These are phyloP conservation scores for Atta cephalotes DNA, from an alignment of 1,140 invertebrate species.

Conservation along the genomic window DNA sequence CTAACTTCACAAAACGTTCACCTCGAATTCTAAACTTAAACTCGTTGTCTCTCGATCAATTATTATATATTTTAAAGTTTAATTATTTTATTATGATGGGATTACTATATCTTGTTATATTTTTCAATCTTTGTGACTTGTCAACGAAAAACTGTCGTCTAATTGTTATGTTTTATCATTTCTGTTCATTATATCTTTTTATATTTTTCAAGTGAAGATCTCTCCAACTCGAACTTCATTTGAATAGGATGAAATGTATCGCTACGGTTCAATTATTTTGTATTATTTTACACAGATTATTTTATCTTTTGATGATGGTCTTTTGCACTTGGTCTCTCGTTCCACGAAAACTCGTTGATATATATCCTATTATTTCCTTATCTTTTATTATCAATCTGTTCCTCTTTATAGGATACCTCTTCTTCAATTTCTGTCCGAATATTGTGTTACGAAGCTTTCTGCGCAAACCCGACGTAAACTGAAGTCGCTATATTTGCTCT, in stretches of 20 bases:
- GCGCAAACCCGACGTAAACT: not conserved
- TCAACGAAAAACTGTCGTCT: not conserved
- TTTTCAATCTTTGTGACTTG: not conserved
- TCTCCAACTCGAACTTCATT: not conserved
- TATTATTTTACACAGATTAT: constrained; percentile 1
- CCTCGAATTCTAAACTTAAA: not conserved
- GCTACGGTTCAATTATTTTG: not conserved
- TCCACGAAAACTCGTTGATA: not conserved
- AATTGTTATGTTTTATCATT: constrained; percentile 19
- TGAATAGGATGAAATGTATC: constrained; percentile 1
- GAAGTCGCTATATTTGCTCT: not conserved
- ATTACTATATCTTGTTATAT: not conserved
- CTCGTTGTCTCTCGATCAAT: not conserved
- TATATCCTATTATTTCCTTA: not conserved
- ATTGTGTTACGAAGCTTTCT: not conserved
- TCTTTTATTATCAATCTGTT: not conserved
- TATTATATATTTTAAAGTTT: not conserved
- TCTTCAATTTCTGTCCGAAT: not conserved
- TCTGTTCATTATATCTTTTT: constrained; percentile 14
- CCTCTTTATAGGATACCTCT: not conserved
- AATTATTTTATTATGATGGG: not conserved
- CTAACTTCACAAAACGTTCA: constrained; percentile 35
- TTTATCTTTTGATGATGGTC: not conserved
- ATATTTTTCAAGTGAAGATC: not conserved
- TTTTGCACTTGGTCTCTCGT: not conserved